phyloP scores from a whole-genome alignment of 1,140 invertebrate species.

The Drosophila nikananu region DNA sequence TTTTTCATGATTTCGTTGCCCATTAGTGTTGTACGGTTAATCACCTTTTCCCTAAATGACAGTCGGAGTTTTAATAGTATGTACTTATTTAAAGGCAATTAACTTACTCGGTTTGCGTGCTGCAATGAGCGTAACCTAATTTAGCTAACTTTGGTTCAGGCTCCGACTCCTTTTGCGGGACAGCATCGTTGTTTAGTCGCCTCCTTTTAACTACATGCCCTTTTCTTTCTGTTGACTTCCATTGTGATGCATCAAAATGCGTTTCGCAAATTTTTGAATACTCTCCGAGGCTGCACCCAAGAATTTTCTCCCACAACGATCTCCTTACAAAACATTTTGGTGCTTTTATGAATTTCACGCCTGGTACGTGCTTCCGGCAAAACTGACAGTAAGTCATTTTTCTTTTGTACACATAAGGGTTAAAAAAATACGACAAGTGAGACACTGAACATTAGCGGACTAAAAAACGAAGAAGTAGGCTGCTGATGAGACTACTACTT shows the following conservation, averaged over 20 bases:
- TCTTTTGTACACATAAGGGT: neutral
- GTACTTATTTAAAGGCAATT: neutral
- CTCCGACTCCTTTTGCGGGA: neutral
- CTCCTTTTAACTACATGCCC: slow-evolving; percentile 1
- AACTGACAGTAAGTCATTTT: slow-evolving; percentile 16
- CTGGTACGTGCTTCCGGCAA: slow-evolving; percentile 11
- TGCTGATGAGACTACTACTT: neutral
- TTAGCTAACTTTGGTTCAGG: neutral
- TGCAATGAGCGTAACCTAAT: slow-evolving; percentile 2
- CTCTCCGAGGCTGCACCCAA: slow-evolving; percentile 13
- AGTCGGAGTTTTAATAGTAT: neutral
- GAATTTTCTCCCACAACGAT: slow-evolving; percentile 16
- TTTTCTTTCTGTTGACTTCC: slow-evolving; percentile 7
- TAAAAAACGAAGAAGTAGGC: neutral
- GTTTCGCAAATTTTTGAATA: slow-evolving; percentile 16
- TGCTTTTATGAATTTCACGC: neutral
- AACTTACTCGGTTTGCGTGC: slow-evolving; percentile 36
- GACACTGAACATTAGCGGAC: neutral
- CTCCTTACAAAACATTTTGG: slow-evolving; percentile 20
- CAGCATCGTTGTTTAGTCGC: slow-evolving; percentile 9
- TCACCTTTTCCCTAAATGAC: neutral
- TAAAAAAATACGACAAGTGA: neutral
- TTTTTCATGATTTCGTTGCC: slow-evolving; percentile 4
- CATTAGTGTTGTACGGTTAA: neutral
- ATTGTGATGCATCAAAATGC: slow-evolving; percentile 15